These are phyloP conservation scores for Trialeurodes vaporariorum DNA, from an alignment of 1,140 invertebrate species.

Conservation along the genomic window DNA sequence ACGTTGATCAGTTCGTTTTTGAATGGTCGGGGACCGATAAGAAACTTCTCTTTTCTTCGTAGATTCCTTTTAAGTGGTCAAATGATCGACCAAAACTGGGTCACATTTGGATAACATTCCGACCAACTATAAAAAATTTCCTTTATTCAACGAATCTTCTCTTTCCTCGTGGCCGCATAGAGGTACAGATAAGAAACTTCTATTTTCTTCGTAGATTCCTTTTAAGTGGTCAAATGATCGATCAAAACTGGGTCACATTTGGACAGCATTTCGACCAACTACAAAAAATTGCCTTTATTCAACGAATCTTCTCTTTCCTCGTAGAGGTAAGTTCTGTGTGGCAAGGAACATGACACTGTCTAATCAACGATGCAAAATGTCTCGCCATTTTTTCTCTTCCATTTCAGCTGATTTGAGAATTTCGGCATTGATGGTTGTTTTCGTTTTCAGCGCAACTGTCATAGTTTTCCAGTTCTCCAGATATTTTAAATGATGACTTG, in stretches of 20 bases:
- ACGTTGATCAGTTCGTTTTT: conserved; percentile 21
- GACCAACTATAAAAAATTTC: conserved; percentile 5
- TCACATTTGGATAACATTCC: conserved; percentile 6
- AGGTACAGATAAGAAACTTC: conserved; percentile 16
- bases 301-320: no score
- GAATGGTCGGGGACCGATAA: conserved; percentile 19
- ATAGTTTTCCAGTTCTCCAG: conserved; percentile 7
- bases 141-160: not conserved
- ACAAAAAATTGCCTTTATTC: conserved; percentile 8
- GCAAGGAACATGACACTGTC: not conserved
- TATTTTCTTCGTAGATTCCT: not conserved
- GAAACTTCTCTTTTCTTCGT: conserved; percentile 7
- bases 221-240: conserved; percentile 1
- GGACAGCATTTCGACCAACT: conserved; percentile 1
- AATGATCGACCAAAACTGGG: not conserved
- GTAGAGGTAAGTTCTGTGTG: conserved; percentile 5
- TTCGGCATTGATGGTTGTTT: not conserved
- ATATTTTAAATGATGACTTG: not conserved
- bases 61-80: not conserved
- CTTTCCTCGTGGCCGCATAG: conserved; percentile 6
- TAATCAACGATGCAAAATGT: not conserved
- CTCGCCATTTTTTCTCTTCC: conserved; percentile 2
- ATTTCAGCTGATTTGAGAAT: not conserved
- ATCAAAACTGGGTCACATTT: not conserved
- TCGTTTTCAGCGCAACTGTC: not conserved